Evolutionary conservation across 2,113 vertebrate genomes (phyloP), one percentile per base, ranked within the genome.

Genomic region (Pedetes capensis): DNA sequence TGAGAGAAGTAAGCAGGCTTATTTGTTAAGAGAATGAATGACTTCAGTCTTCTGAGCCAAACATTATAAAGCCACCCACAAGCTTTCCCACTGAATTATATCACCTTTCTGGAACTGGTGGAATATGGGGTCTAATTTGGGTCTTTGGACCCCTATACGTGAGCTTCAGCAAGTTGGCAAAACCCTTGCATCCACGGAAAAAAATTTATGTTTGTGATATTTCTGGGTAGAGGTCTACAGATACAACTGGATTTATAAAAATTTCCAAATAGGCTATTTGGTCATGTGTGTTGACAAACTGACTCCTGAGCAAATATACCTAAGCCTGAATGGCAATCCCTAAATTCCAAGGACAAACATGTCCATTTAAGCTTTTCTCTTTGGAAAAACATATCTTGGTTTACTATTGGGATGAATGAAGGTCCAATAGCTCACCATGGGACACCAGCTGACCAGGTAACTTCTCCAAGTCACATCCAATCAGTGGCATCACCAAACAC

Each of bases 1-100:
- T 57, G 83, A 79, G 37, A 87, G 22, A 92, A 87, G 92, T 95
- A 66, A 84, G 53, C 49, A 89, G 69, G 17, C 59, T 63, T 76
- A 85, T 85, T 68, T 61, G 8, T 93, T 80, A 87, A 66, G 49
- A 81, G 3, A 25, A 29, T 84, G 37, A 84, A 80, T 64, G 34
- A 71, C 92, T 87, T 85, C 68, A 69, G 44, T 29, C 68, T 94
- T 34, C 57, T 44, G 32, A 86, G 13, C 3, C 64, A 68, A 61
- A 87, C 47, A 66, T 44, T 22, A 49, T 34, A 66, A 93, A 89
- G 42, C 18, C 44, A 64, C 10, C 12, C 25, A 79, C 2, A 78
- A 27, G 2, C 13, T 76, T 81, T 87, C 47, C 59, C 63, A 51
- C 59, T 72, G 32, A 83, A 47, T 72, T 64, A 78, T 8, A 8